A percentile compares a stretch with the other conserved stretches of the same genome.
phyloP scores from a whole-genome alignment of 1,140 invertebrate genomes.

The Drosophila setifemur region DNA sequence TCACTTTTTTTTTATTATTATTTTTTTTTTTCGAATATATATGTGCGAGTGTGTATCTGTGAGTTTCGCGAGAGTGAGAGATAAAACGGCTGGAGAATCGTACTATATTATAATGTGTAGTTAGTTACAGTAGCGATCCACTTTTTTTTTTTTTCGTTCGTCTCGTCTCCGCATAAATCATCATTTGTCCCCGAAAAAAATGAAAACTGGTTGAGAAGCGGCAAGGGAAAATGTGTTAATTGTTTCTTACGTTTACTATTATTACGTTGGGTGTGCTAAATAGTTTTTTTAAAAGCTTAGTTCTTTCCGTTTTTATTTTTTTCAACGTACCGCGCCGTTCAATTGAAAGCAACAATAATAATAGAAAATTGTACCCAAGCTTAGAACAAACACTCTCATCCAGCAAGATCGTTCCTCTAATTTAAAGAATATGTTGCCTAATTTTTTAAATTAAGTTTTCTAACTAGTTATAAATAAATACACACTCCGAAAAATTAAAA shows the following conservation, averaged over 20 bases:
- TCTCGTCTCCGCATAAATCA: conserved; percentile 15
- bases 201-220: conserved; percentile 59
- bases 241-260: conserved; percentile 35
- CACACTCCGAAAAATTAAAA: no score
- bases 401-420: no score
- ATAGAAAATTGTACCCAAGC: not conserved
- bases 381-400: no score
- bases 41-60: not conserved
- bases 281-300: conserved; percentile 43
- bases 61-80: conserved; percentile 3
- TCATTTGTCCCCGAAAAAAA: conserved; percentile 33
- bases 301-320: conserved; percentile 13
- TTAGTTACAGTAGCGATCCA: conserved; percentile 40
- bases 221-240: conserved; percentile 66
- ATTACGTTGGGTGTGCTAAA: conserved; percentile 28
- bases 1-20: not conserved
- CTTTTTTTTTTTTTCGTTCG: conserved; percentile 10
- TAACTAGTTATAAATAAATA: no score
- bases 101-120: conserved; percentile 68
- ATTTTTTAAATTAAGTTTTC: no score
- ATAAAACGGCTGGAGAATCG: conserved; percentile 52
- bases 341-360: conserved; percentile 17
- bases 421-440: no score
- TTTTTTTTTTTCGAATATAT: not conserved
- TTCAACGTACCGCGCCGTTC: conserved; percentile 34